These are phyloP conservation scores for Imbricaverruca yamaguchii DNA, from an alignment of 2,888 invertebrate genomes.

Conservation along the genomic window DNA sequence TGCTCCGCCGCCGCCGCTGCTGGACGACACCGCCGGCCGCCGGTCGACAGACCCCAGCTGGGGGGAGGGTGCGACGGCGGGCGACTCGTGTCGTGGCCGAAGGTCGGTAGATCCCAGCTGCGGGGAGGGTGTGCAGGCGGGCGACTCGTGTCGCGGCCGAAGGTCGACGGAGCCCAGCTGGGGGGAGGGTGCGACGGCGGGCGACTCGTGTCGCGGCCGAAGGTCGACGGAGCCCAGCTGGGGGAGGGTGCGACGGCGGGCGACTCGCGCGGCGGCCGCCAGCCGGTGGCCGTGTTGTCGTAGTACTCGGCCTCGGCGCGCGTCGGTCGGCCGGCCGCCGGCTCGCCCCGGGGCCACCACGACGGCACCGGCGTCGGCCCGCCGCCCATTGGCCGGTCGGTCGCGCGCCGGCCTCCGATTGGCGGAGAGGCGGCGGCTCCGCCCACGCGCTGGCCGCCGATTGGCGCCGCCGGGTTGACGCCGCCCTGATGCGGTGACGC, in stretches of 20 bases:
- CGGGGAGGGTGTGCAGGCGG: background rate
- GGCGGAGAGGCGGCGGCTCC: background rate
- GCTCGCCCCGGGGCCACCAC: background rate
- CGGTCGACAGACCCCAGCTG: background rate
- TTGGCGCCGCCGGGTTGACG: background rate
- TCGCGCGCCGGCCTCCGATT: background rate
- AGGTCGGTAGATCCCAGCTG: too few relatives aligned
- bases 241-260: background rate
- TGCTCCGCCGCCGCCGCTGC: background rate
- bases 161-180: background rate
- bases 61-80: background rate
- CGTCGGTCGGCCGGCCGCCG: background rate
- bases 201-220: background rate
- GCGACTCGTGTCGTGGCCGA: background rate
- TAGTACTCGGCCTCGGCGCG: background rate
- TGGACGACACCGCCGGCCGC: background rate
- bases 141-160: background rate
- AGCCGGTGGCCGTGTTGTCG: background rate
- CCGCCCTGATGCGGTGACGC: background rate
- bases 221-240: background rate
- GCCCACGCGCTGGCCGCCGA: background rate
- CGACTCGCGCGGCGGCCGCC: background rate
- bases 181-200: background rate
- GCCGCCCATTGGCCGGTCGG: too few relatives aligned
- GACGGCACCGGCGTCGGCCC: background rate